Evolutionary conservation across 2,113 vertebrate genomes (phyloP).

Genomic region (Mormyrus lacerda): DNA sequence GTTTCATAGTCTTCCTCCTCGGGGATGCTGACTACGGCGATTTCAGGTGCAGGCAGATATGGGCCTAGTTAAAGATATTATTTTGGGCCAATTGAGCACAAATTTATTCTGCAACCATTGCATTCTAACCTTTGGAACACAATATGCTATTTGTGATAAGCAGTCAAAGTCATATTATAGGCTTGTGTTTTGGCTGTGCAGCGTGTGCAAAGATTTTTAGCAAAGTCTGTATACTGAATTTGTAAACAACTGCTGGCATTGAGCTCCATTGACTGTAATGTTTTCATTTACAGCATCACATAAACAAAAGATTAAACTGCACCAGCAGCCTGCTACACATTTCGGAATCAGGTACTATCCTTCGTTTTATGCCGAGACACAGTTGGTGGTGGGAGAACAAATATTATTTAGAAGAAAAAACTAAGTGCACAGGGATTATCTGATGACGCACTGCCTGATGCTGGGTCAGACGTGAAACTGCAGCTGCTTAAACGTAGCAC

Average conservation of each 20-base stretch:
- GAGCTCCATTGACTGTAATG: background rate
- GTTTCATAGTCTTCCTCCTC: constrained; percentile 77
- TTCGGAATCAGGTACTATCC: constrained; percentile 46
- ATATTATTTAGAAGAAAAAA: constrained; percentile 53
- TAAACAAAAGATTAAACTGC: constrained; percentile 11
- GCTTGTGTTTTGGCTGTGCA: background rate
- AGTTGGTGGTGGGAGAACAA: constrained; percentile 50
- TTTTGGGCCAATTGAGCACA: constrained; percentile 70
- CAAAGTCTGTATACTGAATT: background rate
- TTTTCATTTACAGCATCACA: constrained; percentile 9
- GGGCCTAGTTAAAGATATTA: constrained; percentile 85
- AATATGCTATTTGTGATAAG: background rate
- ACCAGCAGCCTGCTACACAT: constrained; percentile 32
- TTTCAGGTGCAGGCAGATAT: constrained; percentile 69
- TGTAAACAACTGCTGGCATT: background rate
- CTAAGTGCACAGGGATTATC: background rate
- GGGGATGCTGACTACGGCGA: constrained; percentile 67
- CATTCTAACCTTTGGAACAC: constrained; percentile 28
- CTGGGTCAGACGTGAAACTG: constrained; percentile 50
- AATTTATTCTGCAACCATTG: constrained; percentile 55
- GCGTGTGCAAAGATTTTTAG: background rate
- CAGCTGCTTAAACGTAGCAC: constrained; percentile 48
- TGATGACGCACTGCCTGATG: constrained; percentile 16
- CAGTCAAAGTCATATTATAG: background rate
- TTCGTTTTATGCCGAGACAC: constrained; percentile 51